Base-by-base conservation (phyloP, 2,113 vertebrate genomes). In the Oophaga pumilio region DNA sequence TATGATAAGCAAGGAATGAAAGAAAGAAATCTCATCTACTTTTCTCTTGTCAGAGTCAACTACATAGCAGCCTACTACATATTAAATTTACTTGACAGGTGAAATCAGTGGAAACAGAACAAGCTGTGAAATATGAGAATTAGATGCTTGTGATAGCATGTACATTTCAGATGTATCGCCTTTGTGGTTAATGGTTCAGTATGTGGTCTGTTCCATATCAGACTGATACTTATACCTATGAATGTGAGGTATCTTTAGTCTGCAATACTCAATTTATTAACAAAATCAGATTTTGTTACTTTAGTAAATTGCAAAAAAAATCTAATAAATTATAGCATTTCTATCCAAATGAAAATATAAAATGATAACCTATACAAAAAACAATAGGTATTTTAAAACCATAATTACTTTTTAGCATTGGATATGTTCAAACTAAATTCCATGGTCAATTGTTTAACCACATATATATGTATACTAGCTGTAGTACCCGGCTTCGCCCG, bases 1-100 rank as follows among this genome's bases (percentile, higher is more conserved):
- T 86, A 79, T 85, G 69, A 86, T 79, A 86, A 62, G 69, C 53
- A 49, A 62, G 24, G n/a, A 77, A 85, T 77, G 73, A 85, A 85
- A 85, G 26, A 85, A 76, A 85, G 50, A 76, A 76, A 85, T 76
- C 33, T 76, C 56, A 85, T 84, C 66, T 85, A 57, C 53, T 60
- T 85, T 74, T 62, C 84, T 50, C 71, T 76, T 85, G 71, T 62
- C 82, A 84, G 52, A 52, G 82, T 57, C 53, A 77, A 50, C 83
- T 74, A 43, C 56, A 43, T 59, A 68, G 80, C 64, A 57, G 82
- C 68, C n/a, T 84, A 69, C 82, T 84, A 66, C 66, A 84, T 71
- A 84, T 84, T 84, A 71, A 84, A 84, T 33, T 52, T 52, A 59
- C 50, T 84, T 68, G 62, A 82, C 80, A 68, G 43, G 80, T 82